Percentiles rank a stretch among this genome's conserved stretches.
phyloP scores from a whole-genome alignment of 2,888 invertebrate species.

The Chymomyza caudatula region DNA sequence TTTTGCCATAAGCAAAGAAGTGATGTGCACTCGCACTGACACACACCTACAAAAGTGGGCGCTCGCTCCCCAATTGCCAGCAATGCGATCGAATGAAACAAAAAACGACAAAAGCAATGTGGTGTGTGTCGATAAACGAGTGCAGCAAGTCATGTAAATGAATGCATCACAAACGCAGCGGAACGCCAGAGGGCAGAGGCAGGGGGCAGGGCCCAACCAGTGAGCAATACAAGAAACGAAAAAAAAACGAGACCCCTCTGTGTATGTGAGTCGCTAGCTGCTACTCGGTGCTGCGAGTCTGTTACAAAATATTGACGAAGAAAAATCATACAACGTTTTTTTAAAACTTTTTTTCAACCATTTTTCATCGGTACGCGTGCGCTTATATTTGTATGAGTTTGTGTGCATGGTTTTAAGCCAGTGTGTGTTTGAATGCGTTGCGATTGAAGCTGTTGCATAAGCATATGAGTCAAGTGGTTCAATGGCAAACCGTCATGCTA shows the following conservation, averaged over 20 bases:
- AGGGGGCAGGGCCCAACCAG: slow-evolving; percentile 34
- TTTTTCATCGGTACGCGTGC: slow-evolving; percentile 69
- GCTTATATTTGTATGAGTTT: slow-evolving; percentile 18
- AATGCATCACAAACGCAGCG: slow-evolving; percentile 27
- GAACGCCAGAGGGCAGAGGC: slow-evolving; percentile 23
- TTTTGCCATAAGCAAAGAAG: slow-evolving; percentile 8
- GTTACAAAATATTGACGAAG: slow-evolving; percentile 78
- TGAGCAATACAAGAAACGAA: slow-evolving; percentile 47
- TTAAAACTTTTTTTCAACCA: slow-evolving; percentile 74
- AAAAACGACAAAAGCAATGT: neutral
- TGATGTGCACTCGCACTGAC: slow-evolving; percentile 30
- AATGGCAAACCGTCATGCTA: neutral
- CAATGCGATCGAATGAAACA: slow-evolving; percentile 14
- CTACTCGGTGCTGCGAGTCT: slow-evolving; percentile 72
- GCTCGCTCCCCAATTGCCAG: slow-evolving; percentile 23
- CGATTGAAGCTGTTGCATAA: slow-evolving; percentile 1
- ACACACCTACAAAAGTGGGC: slow-evolving; percentile 12
- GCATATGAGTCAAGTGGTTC: neutral
- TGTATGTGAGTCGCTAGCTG: slow-evolving; percentile 60
- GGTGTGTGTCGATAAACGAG: no score
- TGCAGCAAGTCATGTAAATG: slow-evolving; percentile 6
- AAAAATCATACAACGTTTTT: slow-evolving; percentile 77
- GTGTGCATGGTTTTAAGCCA: neutral
- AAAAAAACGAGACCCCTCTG: neutral
- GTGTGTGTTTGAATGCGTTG: neutral